Evolutionary conservation across 1,140 invertebrate species (phyloP).

Genomic region (Heliconius nattereri): DNA sequence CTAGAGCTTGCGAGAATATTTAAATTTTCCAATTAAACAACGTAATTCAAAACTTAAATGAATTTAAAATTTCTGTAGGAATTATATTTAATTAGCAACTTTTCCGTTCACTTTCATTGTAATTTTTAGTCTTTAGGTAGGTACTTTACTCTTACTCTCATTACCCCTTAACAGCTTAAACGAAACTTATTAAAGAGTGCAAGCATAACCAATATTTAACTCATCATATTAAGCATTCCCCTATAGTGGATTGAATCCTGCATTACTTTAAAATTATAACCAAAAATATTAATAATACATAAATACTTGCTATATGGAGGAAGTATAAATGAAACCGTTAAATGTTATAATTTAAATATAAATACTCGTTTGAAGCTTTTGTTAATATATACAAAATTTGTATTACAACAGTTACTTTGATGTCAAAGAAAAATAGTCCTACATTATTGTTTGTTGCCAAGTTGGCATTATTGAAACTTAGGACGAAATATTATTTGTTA

Average conservation of each 20-base stretch:
- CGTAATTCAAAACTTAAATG: no score
- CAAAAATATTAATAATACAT: background rate
- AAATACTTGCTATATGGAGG: background rate
- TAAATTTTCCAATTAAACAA: no score
- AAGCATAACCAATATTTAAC: background rate
- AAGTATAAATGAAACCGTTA: conserved; percentile 1
- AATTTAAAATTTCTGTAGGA: no score
- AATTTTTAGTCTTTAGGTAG: no score
- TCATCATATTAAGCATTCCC: background rate
- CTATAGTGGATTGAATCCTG: background rate
- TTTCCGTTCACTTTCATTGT: no score
- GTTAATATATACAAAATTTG: background rate
- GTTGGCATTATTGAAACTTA: conserved; percentile 22
- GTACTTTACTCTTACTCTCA: no score
- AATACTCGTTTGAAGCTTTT: background rate
- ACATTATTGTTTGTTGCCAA: conserved; percentile 26
- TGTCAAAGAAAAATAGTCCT: conserved; percentile 20
- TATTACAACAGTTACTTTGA: conserved; percentile 24
- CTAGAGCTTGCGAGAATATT: no score
- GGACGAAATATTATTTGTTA: conserved; percentile 39
- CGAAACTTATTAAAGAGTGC: background rate
- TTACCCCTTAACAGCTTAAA: background rate
- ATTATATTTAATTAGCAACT: no score
- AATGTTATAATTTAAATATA: background rate
- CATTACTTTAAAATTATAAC: background rate